Evolutionary conservation across 2,797 vertebrate genomes (phyloP).

Genomic region (Sebastolobus altivelis): DNA sequence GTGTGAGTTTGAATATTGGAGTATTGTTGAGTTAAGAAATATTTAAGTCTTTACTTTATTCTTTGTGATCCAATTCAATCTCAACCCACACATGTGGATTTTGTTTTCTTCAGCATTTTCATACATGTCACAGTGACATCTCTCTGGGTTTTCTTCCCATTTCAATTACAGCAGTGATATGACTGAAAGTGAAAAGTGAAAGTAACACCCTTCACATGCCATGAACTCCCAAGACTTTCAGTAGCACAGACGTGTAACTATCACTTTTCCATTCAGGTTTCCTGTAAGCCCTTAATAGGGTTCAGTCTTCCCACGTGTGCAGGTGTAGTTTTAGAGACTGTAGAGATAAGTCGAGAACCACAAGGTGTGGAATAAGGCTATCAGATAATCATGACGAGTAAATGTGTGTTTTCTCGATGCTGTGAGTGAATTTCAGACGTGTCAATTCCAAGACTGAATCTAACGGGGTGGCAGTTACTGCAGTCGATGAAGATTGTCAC

Average conservation of each 20-base stretch:
- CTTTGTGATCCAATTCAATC: neutral
- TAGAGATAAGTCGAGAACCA: neutral
- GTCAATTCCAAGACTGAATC: slow-evolving; percentile 2
- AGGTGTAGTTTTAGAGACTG: neutral
- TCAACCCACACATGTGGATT: neutral
- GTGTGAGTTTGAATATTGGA: neutral
- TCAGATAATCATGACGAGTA: neutral
- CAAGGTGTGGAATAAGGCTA: rapidly evolving
- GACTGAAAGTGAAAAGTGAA: neutral
- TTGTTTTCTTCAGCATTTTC: neutral
- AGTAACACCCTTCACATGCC: neutral
- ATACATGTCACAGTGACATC: no score
- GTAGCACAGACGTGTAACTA: rapidly evolving
- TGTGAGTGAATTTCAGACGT: neutral
- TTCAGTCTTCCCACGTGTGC: neutral
- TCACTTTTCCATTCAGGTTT: neutral
- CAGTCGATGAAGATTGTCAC: slow-evolving; percentile 50
- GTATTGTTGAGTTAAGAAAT: neutral
- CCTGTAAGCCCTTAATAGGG: neutral
- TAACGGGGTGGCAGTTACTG: neutral
- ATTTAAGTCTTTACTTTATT: neutral
- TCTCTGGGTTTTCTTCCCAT: neutral
- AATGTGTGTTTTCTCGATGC: neutral
- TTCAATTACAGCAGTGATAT: neutral
- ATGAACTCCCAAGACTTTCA: neutral